Conservation (phyloP, 1,140 invertebrate genomes). For the Cydia fagiglandana region DNA sequence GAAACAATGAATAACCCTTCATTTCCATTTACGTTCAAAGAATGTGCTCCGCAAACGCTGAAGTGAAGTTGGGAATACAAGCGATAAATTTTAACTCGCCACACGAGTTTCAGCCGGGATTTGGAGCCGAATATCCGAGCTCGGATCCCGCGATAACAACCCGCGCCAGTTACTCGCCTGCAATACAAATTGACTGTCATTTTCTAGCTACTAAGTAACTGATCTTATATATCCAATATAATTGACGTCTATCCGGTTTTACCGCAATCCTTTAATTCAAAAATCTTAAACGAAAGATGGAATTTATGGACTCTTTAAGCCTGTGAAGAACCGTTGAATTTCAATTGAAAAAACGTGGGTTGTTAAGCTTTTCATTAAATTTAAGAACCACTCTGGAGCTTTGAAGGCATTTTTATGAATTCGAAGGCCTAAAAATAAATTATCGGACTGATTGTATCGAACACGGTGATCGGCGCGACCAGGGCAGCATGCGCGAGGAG, state of each 20-base stretch:
- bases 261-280: too few species aligned
- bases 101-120: constrained; percentile 30
- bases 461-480: constrained; percentile 60
- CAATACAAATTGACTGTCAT: constrained; percentile 45
- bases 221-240: constrained; percentile 17
- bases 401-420: not conserved
- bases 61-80: constrained; percentile 22
- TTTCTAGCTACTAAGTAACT: constrained; percentile 23
- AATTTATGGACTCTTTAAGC: not conserved
- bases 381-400: not conserved
- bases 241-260: not conserved
- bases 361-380: not conserved
- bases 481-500: constrained; percentile 65
- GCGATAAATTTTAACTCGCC: constrained; percentile 29
- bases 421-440: not conserved
- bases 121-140: constrained; percentile 21
- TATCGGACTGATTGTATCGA: constrained; percentile 52
- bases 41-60: constrained; percentile 23
- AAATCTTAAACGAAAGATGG: not conserved
- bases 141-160: constrained; percentile 40
- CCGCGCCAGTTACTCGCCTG: constrained; percentile 36
- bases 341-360: constrained; percentile 4
- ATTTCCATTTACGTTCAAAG: constrained; percentile 26
- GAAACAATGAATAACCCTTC: constrained; percentile 30
- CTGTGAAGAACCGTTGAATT: not conserved